Evolutionary conservation across 92 coral and sea anemone species (phyloP), one percentile per base, ranked within the genome.

Genomic region (Zoanthus solanderi): DNA sequence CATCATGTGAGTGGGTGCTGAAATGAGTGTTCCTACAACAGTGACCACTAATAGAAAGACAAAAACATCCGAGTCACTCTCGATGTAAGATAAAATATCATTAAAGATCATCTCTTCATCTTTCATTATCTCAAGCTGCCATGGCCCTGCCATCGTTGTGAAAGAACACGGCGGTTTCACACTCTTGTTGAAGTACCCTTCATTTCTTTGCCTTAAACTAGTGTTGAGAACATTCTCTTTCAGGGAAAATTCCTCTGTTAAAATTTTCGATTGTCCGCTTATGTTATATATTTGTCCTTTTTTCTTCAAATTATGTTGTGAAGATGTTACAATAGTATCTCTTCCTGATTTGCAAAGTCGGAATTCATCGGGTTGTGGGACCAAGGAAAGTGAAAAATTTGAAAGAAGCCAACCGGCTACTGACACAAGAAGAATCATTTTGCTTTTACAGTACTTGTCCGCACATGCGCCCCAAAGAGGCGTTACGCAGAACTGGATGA

Each of bases 401-500:
- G 96, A 95, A 23, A 91, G 91, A 76, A 97, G 61, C 96, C 98
- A 92, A 5, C 98, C 98, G 17, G 93, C 61, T 68, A 96, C 92
- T 8, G 99, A 97, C 94, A 97, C 71, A 53, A 97, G 88, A 23
- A 97, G 88, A 54, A 97, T 92, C 4, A 76, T 89, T 81, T 94
- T 97, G 72, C 93, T 95, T 78, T 93, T 92, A 72, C 94, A 88
- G 88, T 92, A 95, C 78, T 86, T 93, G 67, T 97, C 99, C 0
- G 98, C 99, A 72, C 94, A 83, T 87, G 91, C 96, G 71, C 98
- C 96, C 99, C 99, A 97, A 15, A 97, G 79, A 48, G 99, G 99
- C 30, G 98, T 95, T 31, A 90, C 94, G 12, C 93, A 90, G 72
- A 97, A 95, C 90, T 96, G 97, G 12, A 95, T 92, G 61, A 92